These are phyloP conservation scores for Caretta caretta DNA, from an alignment of 2,113 vertebrate species.

Conservation along the genomic window DNA sequence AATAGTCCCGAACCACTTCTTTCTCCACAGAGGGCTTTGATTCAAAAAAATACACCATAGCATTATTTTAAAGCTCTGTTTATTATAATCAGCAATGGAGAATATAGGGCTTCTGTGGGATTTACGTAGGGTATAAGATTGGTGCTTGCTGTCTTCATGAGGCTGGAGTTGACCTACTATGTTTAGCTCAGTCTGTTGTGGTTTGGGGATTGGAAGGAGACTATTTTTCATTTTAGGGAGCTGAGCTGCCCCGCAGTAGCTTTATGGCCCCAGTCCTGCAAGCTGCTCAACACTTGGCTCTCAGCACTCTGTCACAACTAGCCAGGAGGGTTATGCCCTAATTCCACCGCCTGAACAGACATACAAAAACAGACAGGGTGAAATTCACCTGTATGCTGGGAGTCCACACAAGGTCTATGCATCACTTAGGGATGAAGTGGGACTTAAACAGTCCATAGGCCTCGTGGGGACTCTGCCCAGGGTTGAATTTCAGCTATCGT, in stretches of 20 bases:
- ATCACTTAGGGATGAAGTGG: neutral
- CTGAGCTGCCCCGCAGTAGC: constrained; percentile 1
- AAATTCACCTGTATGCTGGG: neutral
- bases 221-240: neutral
- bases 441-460: neutral
- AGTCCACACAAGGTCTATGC: neutral
- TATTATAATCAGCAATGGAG: constrained; percentile 18
- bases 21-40: no score
- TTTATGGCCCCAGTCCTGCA: neutral
- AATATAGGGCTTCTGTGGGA: constrained; percentile 3
- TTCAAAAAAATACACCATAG: constrained; percentile 48
- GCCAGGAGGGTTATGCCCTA: neutral
- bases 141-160: constrained; percentile 15
- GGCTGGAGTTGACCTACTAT: constrained; percentile 1
- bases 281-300: neutral
- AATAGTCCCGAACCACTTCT: no score
- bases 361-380: neutral
- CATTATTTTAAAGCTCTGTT: constrained; percentile 59
- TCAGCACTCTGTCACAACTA: neutral
- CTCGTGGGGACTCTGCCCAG: no score
- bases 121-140: neutral
- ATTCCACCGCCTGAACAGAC: neutral
- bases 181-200: constrained; percentile 29
- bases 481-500: neutral
- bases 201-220: neutral